Conservation (phyloP, 2,888 invertebrate genomes). For the Erebia ligea region DNA sequence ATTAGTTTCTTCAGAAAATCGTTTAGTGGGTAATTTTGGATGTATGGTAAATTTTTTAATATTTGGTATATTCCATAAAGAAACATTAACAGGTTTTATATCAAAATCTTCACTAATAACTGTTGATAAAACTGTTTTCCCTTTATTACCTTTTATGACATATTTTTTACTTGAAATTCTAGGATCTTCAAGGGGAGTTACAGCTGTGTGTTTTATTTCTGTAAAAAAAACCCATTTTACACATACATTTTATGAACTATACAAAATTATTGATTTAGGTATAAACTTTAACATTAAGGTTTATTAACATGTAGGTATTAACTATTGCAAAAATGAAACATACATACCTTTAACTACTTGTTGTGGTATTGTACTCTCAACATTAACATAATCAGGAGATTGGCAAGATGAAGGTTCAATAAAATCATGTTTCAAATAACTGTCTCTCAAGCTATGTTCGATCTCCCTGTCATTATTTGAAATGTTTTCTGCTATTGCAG, state of each 20-base stretch:
- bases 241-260: not conserved
- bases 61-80: slow-evolving; percentile 49
- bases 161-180: slow-evolving; percentile 62
- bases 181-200: slow-evolving; percentile 61
- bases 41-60: slow-evolving; percentile 50
- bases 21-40: slow-evolving; percentile 46
- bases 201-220: slow-evolving; percentile 64
- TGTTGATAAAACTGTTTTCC: slow-evolving; percentile 51
- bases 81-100: slow-evolving; percentile 53
- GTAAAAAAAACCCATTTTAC: slow-evolving; percentile 42
- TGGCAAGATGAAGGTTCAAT: slow-evolving; percentile 56
- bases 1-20: slow-evolving; percentile 36
- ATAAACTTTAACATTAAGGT: too few relatives aligned
- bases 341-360: slow-evolving; percentile 54
- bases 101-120: slow-evolving; percentile 52
- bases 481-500: slow-evolving; percentile 36
- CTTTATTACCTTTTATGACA: slow-evolving; percentile 50
- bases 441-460: not conserved
- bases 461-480: slow-evolving; percentile 37
- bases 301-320: not conserved
- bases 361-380: slow-evolving; percentile 40
- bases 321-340: slow-evolving; percentile 23
- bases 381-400: slow-evolving; percentile 63
- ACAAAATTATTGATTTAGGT: not conserved
- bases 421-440: slow-evolving; percentile 38